phyloP scores from a whole-genome alignment of 2,888 invertebrate species.

The Bugula neritina region DNA sequence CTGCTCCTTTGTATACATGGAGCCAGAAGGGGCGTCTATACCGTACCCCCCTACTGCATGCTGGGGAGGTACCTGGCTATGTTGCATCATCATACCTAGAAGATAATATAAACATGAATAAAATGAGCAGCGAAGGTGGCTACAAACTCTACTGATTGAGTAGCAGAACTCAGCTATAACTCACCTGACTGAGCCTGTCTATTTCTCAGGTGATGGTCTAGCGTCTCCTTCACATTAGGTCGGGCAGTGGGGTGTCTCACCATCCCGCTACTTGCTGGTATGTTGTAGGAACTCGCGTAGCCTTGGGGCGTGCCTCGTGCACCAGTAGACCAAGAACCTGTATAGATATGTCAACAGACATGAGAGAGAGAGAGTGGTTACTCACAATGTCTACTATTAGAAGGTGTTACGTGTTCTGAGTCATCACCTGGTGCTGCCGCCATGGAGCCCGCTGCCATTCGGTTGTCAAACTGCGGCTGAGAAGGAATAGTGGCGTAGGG shows the following conservation, averaged over 20 bases:
- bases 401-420: no score
- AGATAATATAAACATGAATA: no score
- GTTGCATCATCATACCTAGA: background rate
- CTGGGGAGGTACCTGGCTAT: background rate
- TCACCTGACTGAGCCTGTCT: slow-evolving; percentile 11
- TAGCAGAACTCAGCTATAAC: no score
- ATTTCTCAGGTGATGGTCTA: background rate
- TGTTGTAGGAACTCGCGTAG: background rate
- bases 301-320: background rate
- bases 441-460: background rate
- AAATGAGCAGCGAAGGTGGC: no score
- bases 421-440: background rate
- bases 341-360: background rate
- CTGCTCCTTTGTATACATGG: background rate
- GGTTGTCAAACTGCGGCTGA: background rate
- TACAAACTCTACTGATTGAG: no score
- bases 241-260: background rate
- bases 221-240: background rate
- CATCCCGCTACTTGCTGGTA: background rate
- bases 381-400: no score
- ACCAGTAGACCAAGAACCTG: background rate
- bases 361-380: no score
- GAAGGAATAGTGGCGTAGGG: background rate
- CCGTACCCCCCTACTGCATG: background rate
- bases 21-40: background rate